Evolutionary conservation across 2,113 vertebrate species (phyloP).

Genomic region (Rhinoderma darwinii): DNA sequence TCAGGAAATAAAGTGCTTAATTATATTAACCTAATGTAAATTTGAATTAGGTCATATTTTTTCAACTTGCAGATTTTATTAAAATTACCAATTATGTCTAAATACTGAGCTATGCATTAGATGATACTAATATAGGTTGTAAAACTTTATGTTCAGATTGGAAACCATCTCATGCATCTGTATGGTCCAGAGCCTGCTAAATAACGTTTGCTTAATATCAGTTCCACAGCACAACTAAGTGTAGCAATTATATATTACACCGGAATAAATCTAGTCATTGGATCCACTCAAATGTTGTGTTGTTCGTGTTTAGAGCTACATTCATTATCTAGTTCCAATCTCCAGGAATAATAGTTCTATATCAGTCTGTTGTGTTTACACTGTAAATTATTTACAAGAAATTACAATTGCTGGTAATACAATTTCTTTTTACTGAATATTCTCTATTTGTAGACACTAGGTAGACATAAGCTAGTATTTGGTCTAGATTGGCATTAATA

Average conservation of each 20-base stretch:
- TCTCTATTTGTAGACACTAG: not conserved
- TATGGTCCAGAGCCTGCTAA: conserved; percentile 22
- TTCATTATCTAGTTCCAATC: conserved; percentile 5
- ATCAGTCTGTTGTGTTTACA: not conserved
- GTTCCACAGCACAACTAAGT: not conserved
- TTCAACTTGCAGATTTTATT: conserved; percentile 18
- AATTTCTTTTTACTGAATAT: not conserved
- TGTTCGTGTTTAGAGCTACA: not conserved
- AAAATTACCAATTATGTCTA: conserved; percentile 25
- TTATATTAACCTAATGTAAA: not conserved
- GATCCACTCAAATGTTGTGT: not conserved
- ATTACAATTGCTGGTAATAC: not conserved
- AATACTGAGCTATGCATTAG: conserved; percentile 18
- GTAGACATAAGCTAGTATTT: not conserved
- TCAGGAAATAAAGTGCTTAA: not conserved
- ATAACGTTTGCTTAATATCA: conserved; percentile 5
- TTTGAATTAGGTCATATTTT: conserved; percentile 20
- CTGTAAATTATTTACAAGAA: not conserved
- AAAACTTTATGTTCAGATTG: conserved; percentile 33
- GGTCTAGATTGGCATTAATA: not conserved
- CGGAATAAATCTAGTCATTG: conserved; percentile 19
- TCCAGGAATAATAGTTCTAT: not conserved
- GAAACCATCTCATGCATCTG: not conserved
- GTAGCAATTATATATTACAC: not conserved
- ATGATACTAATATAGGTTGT: conserved; percentile 13